These are phyloP conservation scores for Macrophya alboannulata DNA, from an alignment of 2,888 invertebrate genomes.

Conservation along the genomic window DNA sequence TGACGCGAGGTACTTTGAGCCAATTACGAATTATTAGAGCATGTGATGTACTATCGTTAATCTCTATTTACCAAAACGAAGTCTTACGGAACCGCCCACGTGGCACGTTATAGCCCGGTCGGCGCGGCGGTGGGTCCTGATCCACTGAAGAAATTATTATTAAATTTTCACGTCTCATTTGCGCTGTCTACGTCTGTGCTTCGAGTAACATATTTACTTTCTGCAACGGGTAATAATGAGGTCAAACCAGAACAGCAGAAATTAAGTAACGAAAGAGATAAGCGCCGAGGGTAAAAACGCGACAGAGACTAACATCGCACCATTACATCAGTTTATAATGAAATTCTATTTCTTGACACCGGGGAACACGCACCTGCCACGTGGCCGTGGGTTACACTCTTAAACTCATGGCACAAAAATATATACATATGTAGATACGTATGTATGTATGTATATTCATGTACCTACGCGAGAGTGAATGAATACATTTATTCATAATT, in stretches of 20 bases:
- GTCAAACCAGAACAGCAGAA: neutral
- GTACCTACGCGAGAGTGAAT: conserved; percentile 15
- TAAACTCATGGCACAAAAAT: conserved; percentile 10
- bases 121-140: neutral
- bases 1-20: conserved; percentile 51
- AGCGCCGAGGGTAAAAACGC: neutral
- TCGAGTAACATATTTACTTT: neutral
- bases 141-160: conserved; percentile 24
- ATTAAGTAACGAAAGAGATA: neutral
- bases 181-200: neutral
- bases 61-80: conserved; percentile 52
- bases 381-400: neutral
- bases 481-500: conserved; percentile 21
- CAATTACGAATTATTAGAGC: conserved; percentile 54
- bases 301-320: neutral
- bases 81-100: conserved; percentile 47
- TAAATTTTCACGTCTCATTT: conserved; percentile 9
- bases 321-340: conserved; percentile 18
- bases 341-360: conserved; percentile 33
- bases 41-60: conserved; percentile 51
- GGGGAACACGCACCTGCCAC: conserved; percentile 19
- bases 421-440: neutral
- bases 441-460: neutral
- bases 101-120: neutral
- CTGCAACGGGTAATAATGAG: neutral